Conservation (phyloP, 1,140 invertebrate genomes). For the Sycobia sp. region DNA sequence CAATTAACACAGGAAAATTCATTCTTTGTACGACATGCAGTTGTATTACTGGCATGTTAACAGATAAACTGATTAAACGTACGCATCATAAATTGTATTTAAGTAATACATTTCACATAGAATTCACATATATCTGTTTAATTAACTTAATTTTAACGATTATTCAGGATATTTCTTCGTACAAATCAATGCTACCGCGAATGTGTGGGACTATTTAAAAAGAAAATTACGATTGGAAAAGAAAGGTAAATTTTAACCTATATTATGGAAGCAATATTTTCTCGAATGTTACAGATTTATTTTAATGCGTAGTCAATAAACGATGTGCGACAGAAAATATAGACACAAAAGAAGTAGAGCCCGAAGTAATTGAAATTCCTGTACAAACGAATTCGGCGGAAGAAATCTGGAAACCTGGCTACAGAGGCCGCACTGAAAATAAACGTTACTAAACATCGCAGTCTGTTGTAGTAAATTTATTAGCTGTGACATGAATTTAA, state of each 20-base stretch:
- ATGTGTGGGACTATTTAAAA: constrained; percentile 28
- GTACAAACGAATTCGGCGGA: constrained; percentile 10
- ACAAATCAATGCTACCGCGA: background rate
- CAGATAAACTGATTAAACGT: constrained; percentile 10
- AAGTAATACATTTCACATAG: too few species aligned
- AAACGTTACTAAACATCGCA: constrained; percentile 27
- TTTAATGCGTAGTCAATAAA: background rate
- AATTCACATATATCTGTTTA: too few species aligned
- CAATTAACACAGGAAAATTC: background rate
- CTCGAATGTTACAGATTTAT: background rate
- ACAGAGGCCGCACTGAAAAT: constrained; percentile 31
- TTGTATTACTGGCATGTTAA: background rate
- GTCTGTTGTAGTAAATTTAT: too few species aligned
- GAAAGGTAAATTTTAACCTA: constrained; percentile 7
- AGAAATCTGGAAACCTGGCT: constrained; percentile 29
- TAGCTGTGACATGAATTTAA: too few species aligned
- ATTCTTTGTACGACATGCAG: constrained; percentile 2
- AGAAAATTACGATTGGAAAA: constrained; percentile 23
- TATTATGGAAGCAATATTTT: too few species aligned
- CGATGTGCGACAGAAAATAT: background rate
- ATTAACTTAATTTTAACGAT: too few species aligned
- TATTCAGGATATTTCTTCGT: constrained; percentile 1
- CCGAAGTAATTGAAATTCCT: too few species aligned
- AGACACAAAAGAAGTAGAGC: too few species aligned
- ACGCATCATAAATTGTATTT: too few species aligned